A percentile compares a stretch with the other conserved stretches of the same genome.
phyloP scores from a whole-genome alignment of 2,113 vertebrate genomes.

The Equus quagga region DNA sequence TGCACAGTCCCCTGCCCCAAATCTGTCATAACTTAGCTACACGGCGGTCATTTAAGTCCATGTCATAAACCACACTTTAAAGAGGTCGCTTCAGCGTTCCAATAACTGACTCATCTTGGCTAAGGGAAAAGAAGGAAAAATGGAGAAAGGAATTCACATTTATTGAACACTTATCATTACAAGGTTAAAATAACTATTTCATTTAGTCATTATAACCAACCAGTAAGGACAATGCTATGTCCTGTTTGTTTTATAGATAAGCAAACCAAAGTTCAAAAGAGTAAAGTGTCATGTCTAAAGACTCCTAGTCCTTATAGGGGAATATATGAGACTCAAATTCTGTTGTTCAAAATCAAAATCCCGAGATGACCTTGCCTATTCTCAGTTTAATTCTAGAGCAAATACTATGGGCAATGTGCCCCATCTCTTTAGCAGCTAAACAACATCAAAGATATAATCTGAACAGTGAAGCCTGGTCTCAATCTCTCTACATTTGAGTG shows the following conservation, averaged over 20 bases:
- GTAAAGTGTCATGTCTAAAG: not conserved
- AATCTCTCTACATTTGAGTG: not conserved
- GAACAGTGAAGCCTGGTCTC: not conserved
- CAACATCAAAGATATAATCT: not conserved
- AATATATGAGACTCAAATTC: not conserved
- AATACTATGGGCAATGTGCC: not conserved
- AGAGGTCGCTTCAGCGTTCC: not conserved
- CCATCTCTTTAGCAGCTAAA: not conserved
- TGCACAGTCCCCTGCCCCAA: not conserved
- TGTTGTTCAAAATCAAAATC: not conserved
- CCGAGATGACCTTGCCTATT: not conserved
- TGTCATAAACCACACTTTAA: not conserved
- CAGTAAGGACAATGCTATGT: not conserved
- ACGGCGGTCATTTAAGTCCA: not conserved
- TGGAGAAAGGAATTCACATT: not conserved
- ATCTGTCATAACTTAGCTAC: not conserved
- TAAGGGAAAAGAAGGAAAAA: conserved; percentile 6
- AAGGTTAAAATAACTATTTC: not conserved
- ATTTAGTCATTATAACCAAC: not conserved
- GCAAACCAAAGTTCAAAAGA: not conserved
- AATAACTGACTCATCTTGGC: not conserved
- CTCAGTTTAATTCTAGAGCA: not conserved
- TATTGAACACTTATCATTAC: not conserved
- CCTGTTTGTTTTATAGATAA: not conserved
- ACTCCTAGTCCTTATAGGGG: not conserved